These are phyloP conservation scores for Harpalus rubripes DNA, from an alignment of 2,888 invertebrate genomes.

Conservation along the genomic window DNA sequence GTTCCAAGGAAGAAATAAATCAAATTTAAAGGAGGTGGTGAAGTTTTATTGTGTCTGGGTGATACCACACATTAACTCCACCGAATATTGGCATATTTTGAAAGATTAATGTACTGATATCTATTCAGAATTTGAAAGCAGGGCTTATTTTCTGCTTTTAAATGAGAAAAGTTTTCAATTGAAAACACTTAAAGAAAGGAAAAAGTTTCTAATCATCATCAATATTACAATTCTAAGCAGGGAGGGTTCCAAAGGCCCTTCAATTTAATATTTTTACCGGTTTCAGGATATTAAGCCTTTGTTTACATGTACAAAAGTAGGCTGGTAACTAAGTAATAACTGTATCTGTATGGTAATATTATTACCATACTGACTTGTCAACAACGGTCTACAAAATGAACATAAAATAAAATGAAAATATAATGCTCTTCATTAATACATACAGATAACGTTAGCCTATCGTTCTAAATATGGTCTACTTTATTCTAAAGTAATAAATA, in stretches of 20 bases:
- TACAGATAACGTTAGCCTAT: too few relatives aligned
- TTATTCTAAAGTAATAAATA: too few relatives aligned
- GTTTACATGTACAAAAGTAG: too few relatives aligned
- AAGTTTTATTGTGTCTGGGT: constrained; percentile 52
- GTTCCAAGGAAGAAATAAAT: constrained; percentile 56
- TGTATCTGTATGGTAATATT: too few relatives aligned
- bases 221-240: background rate
- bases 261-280: too few relatives aligned
- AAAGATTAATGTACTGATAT: constrained; percentile 22
- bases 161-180: constrained; percentile 5
- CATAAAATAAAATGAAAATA: too few relatives aligned
- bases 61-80: constrained; percentile 8
- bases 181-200: background rate
- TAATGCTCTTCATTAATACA: too few relatives aligned
- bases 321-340: too few relatives aligned
- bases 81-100: constrained; percentile 26
- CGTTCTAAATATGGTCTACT: too few relatives aligned
- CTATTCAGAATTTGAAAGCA: background rate
- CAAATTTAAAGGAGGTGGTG: constrained; percentile 54
- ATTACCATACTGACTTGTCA: too few relatives aligned
- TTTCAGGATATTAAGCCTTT: too few relatives aligned
- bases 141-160: constrained; percentile 3
- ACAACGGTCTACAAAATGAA: too few relatives aligned
- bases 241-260: background rate
- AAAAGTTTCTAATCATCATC: background rate